A percentile compares a stretch with the other conserved stretches of the same genome.
These are phyloP conservation scores for Carassius auratus DNA, from an alignment of 2,113 vertebrate genomes.

Conservation along the genomic window DNA sequence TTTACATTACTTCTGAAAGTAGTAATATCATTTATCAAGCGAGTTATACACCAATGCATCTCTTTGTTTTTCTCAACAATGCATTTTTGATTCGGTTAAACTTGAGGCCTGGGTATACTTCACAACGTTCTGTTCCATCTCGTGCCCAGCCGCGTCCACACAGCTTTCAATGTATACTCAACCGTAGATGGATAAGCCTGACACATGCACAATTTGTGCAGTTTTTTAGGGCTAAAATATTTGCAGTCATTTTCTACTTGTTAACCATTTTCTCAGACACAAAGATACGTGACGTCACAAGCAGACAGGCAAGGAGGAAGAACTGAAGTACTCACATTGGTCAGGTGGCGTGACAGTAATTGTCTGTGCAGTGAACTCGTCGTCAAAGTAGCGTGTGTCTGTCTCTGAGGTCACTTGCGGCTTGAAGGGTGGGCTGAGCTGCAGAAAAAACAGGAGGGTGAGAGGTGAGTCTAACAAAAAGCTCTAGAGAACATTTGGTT, in stretches of 20 bases:
- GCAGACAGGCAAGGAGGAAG: not conserved
- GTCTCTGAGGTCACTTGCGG: conserved; percentile 94
- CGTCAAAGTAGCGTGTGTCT: conserved; percentile 92
- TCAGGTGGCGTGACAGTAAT: conserved; percentile 95
- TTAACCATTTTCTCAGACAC: not conserved
- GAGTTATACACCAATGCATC: too few species aligned
- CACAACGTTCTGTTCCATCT: too few species aligned
- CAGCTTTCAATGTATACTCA: too few species aligned
- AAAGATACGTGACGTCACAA: not conserved
- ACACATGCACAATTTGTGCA: too few species aligned
- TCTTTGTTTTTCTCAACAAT: too few species aligned
- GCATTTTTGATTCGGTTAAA: too few species aligned
- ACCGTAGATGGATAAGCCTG: too few species aligned
- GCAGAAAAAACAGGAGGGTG: conserved; percentile 14
- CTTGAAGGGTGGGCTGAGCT: conserved; percentile 92
- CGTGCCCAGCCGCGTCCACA: too few species aligned
- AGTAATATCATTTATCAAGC: too few species aligned
- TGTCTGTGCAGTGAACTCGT: conserved; percentile 92
- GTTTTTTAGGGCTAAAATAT: not conserved
- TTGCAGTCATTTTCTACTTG: not conserved
- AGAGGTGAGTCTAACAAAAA: not conserved
- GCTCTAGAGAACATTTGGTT: not conserved
- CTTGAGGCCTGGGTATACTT: too few species aligned
- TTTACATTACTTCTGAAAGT: too few species aligned
- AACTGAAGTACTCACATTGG: conserved; percentile 82